These are phyloP conservation scores for Donacobius atricapilla DNA, from an alignment of 2,113 vertebrate genomes.

Conservation along the genomic window DNA sequence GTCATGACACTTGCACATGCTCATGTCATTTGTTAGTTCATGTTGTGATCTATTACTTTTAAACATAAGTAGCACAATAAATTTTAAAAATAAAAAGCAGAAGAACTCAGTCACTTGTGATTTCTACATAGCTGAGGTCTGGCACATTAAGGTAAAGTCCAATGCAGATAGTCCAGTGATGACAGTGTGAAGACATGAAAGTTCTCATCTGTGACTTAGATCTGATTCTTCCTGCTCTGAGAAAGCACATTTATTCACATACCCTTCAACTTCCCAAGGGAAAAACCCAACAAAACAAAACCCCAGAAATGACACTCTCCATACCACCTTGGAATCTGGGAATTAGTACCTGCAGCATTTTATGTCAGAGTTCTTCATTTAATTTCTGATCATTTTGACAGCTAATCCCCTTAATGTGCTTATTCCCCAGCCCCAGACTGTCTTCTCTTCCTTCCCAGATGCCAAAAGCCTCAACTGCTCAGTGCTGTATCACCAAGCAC, in stretches of 20 bases:
- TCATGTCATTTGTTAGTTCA: background rate
- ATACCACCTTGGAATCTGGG: background rate
- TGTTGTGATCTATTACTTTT: background rate
- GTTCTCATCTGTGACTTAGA: background rate
- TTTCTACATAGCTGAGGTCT: background rate
- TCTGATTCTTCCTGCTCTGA: background rate
- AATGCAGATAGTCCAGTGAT: background rate
- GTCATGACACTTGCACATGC: background rate
- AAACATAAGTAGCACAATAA: background rate
- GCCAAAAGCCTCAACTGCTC: background rate
- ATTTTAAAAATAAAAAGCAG: background rate
- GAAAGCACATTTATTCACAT: background rate
- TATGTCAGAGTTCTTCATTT: constrained; percentile 8
- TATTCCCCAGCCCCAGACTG: background rate
- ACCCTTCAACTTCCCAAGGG: background rate
- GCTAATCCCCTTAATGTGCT: constrained; percentile 4
- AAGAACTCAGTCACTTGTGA: background rate
- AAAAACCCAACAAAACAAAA: background rate
- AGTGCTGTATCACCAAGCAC: background rate
- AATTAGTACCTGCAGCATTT: constrained; percentile 20
- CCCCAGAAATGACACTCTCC: background rate
- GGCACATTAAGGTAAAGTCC: background rate
- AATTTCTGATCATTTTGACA: constrained; percentile 33
- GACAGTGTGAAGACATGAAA: background rate
- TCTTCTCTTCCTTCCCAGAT: background rate